Percentiles rank a stretch among this genome's conserved stretches.
phyloP scores from a whole-genome alignment of 2,888 invertebrate genomes.

The Encarsia formosa region DNA sequence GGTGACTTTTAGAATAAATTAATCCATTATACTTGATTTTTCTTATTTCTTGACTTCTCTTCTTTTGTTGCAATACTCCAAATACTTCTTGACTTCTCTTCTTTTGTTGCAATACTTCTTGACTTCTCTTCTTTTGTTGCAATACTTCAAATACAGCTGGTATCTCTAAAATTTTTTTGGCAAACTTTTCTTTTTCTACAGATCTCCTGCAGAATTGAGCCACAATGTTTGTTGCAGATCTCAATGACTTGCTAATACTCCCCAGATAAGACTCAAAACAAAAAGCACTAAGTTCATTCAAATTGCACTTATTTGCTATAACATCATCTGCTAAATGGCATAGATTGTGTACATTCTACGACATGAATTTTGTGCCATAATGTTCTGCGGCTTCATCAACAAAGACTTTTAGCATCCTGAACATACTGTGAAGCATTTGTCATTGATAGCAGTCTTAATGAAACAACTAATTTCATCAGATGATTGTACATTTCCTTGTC shows the following conservation, averaged over 20 bases:
- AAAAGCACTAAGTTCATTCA: slow-evolving; percentile 4
- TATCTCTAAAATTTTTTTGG: background rate
- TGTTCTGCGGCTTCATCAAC: background rate
- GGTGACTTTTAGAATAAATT: background rate
- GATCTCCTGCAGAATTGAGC: background rate
- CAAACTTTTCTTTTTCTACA: background rate
- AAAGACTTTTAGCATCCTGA: background rate
- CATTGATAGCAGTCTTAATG: slow-evolving; percentile 3
- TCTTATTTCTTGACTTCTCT: no score
- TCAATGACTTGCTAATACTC: background rate
- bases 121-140: background rate
- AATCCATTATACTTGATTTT: background rate
- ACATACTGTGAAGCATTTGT: background rate
- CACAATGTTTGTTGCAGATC: background rate
- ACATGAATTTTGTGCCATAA: slow-evolving; percentile 1
- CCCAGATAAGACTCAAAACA: background rate
- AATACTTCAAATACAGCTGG: background rate
- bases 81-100: no score
- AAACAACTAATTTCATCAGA: slow-evolving; percentile 18
- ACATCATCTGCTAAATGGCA: slow-evolving; percentile 9
- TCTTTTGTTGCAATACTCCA: no score
- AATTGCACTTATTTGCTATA: background rate
- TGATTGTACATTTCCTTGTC: slow-evolving; percentile 14
- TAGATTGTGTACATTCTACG: slow-evolving; percentile 1
- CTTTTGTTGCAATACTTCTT: background rate